Conservation (phyloP, 1,140 invertebrate species). For the Triops longicaudatus region DNA sequence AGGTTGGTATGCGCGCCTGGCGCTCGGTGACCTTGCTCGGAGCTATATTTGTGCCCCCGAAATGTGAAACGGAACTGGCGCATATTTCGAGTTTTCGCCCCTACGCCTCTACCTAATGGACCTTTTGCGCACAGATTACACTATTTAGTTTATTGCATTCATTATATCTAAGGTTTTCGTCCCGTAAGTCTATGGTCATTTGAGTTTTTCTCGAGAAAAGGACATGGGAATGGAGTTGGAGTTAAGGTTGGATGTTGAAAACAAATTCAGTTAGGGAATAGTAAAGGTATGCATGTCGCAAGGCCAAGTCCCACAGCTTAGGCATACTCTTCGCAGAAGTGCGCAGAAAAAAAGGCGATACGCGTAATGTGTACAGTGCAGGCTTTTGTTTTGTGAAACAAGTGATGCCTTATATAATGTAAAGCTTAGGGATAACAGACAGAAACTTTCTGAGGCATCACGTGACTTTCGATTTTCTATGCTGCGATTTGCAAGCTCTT, state of each 20-base stretch:
- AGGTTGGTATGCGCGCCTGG: slow-evolving; percentile 1
- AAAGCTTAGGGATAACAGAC: not conserved
- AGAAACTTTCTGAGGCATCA: not conserved
- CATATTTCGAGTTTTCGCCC: not conserved
- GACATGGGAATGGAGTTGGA: not conserved
- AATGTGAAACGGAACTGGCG: not conserved
- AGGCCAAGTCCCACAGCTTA: not conserved
- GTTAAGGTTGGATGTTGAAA: not conserved
- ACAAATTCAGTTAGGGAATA: not conserved
- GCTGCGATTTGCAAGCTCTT: slow-evolving; percentile 2
- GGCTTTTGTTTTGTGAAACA: not conserved
- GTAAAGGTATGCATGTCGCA: not conserved
- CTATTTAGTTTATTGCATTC: too few relatives aligned
- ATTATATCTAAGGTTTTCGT: too few relatives aligned
- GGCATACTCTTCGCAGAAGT: not conserved
- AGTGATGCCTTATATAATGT: not conserved
- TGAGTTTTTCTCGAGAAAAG: not conserved
- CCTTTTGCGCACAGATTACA: too few relatives aligned
- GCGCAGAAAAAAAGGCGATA: not conserved
- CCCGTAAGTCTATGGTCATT: too few relatives aligned
- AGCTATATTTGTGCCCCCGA: not conserved
- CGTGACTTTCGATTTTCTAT: slow-evolving; percentile 7
- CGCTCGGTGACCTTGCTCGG: not conserved
- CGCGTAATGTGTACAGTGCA: not conserved
- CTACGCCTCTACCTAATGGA: not conserved